Evolutionary conservation across 2,797 vertebrate species (phyloP).

Genomic region (Oophaga sylvatica): DNA sequence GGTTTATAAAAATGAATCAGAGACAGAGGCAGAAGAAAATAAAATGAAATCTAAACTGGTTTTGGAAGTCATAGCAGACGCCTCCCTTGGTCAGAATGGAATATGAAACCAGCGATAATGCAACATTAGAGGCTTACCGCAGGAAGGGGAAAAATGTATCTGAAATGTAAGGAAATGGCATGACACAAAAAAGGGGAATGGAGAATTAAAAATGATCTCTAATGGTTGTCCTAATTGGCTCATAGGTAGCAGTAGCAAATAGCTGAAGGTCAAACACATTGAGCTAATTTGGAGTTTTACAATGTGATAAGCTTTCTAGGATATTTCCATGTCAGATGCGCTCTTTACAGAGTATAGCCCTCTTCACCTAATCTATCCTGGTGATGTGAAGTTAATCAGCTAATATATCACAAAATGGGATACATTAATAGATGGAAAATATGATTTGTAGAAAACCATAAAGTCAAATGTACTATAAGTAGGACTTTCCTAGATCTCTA

Average conservation of each 20-base stretch:
- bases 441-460: neutral
- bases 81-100: constrained; percentile 61
- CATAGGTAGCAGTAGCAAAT: constrained; percentile 38
- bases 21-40: constrained; percentile 58
- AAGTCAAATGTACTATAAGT: neutral
- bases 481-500: neutral
- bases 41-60: constrained; percentile 60
- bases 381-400: neutral
- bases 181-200: constrained; percentile 23
- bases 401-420: constrained; percentile 21
- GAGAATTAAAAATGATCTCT: neutral
- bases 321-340: constrained; percentile 8
- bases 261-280: constrained; percentile 15
- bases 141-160: constrained; percentile 61
- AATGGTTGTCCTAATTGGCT: constrained; percentile 35
- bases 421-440: neutral
- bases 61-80: constrained; percentile 61
- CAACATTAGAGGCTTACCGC: constrained; percentile 61
- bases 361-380: neutral
- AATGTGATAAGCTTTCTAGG: constrained; percentile 19
- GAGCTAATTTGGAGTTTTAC: constrained; percentile 5
- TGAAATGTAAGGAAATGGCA: constrained; percentile 58
- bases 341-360: neutral
- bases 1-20: constrained; percentile 63
- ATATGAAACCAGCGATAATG: constrained; percentile 61